Evolutionary conservation across 1,140 invertebrate genomes (phyloP).

Genomic region (Drosophila melanica): DNA sequence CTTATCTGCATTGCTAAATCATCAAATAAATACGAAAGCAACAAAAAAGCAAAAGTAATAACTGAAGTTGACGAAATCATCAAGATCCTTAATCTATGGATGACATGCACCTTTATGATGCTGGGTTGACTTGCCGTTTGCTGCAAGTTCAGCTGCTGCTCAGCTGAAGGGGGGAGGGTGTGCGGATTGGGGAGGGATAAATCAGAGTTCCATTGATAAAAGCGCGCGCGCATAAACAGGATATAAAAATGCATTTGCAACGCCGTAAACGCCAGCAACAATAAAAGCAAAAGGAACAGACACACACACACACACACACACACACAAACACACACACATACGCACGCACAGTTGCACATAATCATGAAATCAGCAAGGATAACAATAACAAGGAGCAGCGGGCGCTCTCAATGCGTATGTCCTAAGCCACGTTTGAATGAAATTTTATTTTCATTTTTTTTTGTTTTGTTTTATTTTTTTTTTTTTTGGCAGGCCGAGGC

Average conservation of each 20-base stretch:
- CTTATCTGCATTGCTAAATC: slow-evolving; percentile 22
- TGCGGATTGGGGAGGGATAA: slow-evolving; percentile 22
- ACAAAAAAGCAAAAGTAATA: slow-evolving; percentile 42
- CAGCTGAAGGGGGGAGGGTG: background rate
- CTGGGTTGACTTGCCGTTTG: slow-evolving; percentile 13
- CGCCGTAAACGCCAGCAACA: slow-evolving; percentile 56
- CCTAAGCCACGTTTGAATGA: slow-evolving; percentile 68
- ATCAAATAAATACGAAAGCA: slow-evolving; percentile 14
- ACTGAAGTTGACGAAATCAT: slow-evolving; percentile 48
- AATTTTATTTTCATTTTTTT: slow-evolving; percentile 12
- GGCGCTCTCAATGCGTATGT: slow-evolving; percentile 49
- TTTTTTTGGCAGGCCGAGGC: slow-evolving; percentile 9
- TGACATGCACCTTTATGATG: slow-evolving; percentile 56
- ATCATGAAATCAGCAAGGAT: slow-evolving; percentile 74
- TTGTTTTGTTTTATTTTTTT: background rate
- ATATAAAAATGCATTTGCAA: slow-evolving; percentile 81
- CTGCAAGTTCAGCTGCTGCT: slow-evolving; percentile 34
- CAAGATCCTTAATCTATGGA: slow-evolving; percentile 28
- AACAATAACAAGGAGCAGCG: slow-evolving; percentile 72
- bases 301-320: slow-evolving; percentile 27
- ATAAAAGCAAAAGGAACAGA: slow-evolving; percentile 47
- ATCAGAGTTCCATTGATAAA: slow-evolving; percentile 64
- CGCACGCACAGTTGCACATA: slow-evolving; percentile 40
- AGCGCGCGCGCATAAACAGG: slow-evolving; percentile 74
- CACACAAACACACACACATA: slow-evolving; percentile 29